Base-by-base conservation (phyloP, 1,140 invertebrate species). In the Monomorium pharaonis region DNA sequence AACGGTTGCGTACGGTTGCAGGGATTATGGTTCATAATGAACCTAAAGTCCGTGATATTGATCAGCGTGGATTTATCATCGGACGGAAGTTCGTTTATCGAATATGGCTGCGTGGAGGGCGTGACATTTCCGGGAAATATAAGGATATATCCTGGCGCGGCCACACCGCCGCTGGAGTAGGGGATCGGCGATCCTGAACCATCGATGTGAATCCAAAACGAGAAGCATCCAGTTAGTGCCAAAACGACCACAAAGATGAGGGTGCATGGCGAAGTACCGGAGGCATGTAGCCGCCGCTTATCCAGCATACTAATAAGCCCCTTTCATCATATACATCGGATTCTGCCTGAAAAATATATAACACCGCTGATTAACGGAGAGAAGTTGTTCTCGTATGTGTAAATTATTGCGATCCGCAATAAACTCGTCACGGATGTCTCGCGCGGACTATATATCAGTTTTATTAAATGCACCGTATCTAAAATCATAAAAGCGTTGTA, bases 1-100 rank as follows among this genome's bases (percentile, higher is more conserved):
- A 96, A 90, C 12, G 95, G 95, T 33, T 91, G 95, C 47, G 88
- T 94, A 67, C 94, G 92, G 37, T 94, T 93, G 88, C 96, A 97
- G 4, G 94, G 92, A 37, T 95, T 92, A 74, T 96, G 96, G 80
- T 95, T 95, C n/a, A 96, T 94, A 21, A 92, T 93, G 90, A 96
- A 97, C 63, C 92, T 91, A 87, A 97, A 97, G 85, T 96, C 92
- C 44, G 95, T 94, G 47, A 97, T 91, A 92, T 97, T 95, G 78
- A 97, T 96, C 49, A 96, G 91, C 24, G 92, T 93, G 86, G 93
- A 91, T 86, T 92, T 94, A 89, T 96, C 95, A 87, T 92, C 91
- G 67, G 89, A 81, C 80, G 94, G 87, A 69, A 94, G 90, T 72
- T 89, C 87, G 74, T 92, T 91, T 75, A 93, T 56, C 10, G 78